Conservation (phyloP, 2,113 vertebrate species). For the Scomber colias region DNA sequence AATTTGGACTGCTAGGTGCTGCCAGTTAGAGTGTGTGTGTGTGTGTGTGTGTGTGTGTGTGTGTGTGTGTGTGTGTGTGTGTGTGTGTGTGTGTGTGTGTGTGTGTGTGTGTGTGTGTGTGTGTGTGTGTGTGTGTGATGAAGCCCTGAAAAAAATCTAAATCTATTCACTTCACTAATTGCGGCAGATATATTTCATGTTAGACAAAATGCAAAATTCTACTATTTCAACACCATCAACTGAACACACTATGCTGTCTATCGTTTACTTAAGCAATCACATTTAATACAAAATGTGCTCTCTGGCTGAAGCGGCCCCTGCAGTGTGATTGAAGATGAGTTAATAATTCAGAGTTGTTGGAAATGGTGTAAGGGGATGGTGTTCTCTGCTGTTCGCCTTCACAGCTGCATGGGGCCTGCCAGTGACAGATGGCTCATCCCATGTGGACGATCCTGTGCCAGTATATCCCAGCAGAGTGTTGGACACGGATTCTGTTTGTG, state of each 20-base stretch:
- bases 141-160: too few relatives aligned
- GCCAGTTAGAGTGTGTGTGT: too few relatives aligned
- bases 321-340: constrained; percentile 56
- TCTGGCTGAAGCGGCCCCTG: constrained; percentile 43
- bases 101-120: too few relatives aligned
- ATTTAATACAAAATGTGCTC: constrained; percentile 47
- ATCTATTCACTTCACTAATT: too few relatives aligned
- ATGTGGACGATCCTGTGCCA: constrained; percentile 58
- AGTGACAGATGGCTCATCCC: constrained; percentile 78
- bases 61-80: too few relatives aligned
- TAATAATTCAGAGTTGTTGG: constrained; percentile 78
- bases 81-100: too few relatives aligned
- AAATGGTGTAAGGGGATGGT: constrained; percentile 42
- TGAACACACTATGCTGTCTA: background rate
- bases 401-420: constrained; percentile 78
- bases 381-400: constrained; percentile 64
- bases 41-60: too few relatives aligned
- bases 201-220: background rate
- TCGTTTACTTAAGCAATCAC: constrained; percentile 12
- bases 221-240: background rate
- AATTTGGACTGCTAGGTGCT: too few relatives aligned
- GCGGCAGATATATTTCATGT: too few relatives aligned
- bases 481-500: constrained; percentile 22
- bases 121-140: too few relatives aligned
- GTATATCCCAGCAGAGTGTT: constrained; percentile 44